A percentile compares a stretch with the other conserved stretches of the same genome.
Evolutionary conservation across 1,140 invertebrate genomes (phyloP).

Genomic region (Plutomurus gul): DNA sequence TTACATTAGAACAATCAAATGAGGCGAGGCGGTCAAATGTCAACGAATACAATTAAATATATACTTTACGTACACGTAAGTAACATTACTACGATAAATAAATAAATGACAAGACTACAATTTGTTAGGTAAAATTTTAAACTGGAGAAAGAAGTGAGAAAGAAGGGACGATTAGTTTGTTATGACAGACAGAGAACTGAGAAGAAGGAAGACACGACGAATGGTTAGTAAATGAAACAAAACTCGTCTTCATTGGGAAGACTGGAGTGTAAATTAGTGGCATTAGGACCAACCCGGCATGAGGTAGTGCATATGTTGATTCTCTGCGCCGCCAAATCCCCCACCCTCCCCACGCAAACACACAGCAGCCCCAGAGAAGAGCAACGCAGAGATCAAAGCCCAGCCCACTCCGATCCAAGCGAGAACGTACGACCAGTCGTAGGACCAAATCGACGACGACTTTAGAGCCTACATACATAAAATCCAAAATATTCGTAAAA

Average conservation of each 20-base stretch:
- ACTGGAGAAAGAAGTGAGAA: background rate
- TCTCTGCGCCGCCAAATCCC: slow-evolving; percentile 65
- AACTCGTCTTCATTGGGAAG: background rate
- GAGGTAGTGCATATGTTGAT: slow-evolving; percentile 95
- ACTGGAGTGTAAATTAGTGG: background rate
- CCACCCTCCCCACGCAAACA: slow-evolving; percentile 86
- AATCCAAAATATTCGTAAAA: slow-evolving; percentile 17
- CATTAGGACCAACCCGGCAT: slow-evolving; percentile 80
- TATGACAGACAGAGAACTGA: slow-evolving; percentile 2
- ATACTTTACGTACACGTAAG: too few relatives aligned
- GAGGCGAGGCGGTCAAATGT: background rate
- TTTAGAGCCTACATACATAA: slow-evolving; percentile 73
- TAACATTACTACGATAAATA: too few relatives aligned
- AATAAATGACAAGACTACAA: too few relatives aligned
- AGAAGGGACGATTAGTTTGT: slow-evolving; percentile 2
- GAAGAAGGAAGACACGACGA: background rate
- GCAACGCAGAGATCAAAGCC: slow-evolving; percentile 82
- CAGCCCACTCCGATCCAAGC: slow-evolving; percentile 92
- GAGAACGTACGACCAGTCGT: slow-evolving; percentile 94
- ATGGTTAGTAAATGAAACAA: slow-evolving; percentile 20
- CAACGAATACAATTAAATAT: too few relatives aligned
- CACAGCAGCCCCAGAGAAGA: slow-evolving; percentile 88
- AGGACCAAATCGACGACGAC: slow-evolving; percentile 81
- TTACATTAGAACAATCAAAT: background rate
- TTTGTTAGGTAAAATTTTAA: background rate